Evolutionary conservation across 1,140 invertebrate species (phyloP), one percentile per base, ranked within the genome.

Genomic region (Laupala kohalensis): DNA sequence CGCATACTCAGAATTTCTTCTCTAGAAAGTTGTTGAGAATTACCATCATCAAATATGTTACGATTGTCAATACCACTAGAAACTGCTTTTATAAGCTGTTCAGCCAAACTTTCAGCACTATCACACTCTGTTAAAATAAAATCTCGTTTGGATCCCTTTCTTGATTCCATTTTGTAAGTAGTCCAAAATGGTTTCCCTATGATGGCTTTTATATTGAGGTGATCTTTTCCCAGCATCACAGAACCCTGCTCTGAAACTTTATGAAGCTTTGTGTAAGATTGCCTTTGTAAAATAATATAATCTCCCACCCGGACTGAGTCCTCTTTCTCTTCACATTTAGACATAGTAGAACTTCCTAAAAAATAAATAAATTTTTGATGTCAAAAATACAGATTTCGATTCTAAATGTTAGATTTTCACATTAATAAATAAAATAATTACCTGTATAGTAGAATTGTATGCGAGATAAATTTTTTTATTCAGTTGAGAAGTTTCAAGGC

Each of bases 21-120:
- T 71, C 89, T 89, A 0, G 90, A 89, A 3, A 98, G 79, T 75
- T 89, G 88, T 80, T 98, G 96, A 0, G 95, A 94, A n/a, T 83
- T 87, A 3, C 90, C 91, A 79, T 94, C 89, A 77, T 95, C 93
- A 9, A 84, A 82, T 63, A 97, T 91, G 67, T 90, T 87, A 74
- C 95, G 84, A 79, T 98, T 98, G 77, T 97, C 95, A 65, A 80
- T 82, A 4, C 91, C 91, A 73, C 83, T 83, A 2, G 78, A 74
- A 15, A 81, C 63, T 4, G 74, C 76, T 66, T 79, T 79, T 69
- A 80, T 77, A 12, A 83, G 74, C 69, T 81, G 78, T 25, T 80
- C 75, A 28, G 71, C 69, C 64, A 78, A 73, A 13, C 53, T 77
- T 68, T 84, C 80, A 24, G 84, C 80, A 74, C 85, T 84, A 72